A percentile compares a stretch with the other conserved stretches of the same genome.
Evolutionary conservation across 2,113 vertebrate species (phyloP).

Genomic region (Heptranchias perlo): DNA sequence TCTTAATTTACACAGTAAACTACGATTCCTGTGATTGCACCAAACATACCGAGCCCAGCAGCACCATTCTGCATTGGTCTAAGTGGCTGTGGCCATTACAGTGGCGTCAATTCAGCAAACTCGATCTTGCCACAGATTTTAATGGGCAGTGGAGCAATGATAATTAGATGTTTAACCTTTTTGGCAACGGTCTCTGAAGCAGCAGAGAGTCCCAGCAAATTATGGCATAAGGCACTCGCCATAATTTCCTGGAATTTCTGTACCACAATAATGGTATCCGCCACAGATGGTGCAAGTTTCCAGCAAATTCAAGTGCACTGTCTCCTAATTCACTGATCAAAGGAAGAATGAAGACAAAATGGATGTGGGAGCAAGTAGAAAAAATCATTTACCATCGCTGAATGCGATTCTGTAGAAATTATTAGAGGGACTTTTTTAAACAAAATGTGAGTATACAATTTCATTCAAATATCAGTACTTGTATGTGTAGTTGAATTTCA

Average conservation of each 20-base stretch:
- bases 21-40: no score
- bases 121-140: no score
- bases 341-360: not conserved
- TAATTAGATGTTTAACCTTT: not conserved
- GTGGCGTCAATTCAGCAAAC: no score
- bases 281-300: no score
- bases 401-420: not conserved
- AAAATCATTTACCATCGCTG: not conserved
- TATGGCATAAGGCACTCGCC: not conserved
- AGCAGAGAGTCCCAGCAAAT: not conserved
- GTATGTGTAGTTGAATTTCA: not conserved
- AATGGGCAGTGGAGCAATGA: not conserved
- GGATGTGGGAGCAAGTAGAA: not conserved
- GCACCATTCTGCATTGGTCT: no score
- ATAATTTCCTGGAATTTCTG: not conserved
- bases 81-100: no score
- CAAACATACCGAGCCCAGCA: no score
- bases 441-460: not conserved
- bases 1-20: not conserved
- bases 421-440: not conserved
- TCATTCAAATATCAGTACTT: not conserved
- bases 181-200: not conserved
- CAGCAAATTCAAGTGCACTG: not conserved
- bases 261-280: no score
- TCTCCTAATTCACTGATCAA: not conserved